These are phyloP conservation scores for Oncorhynchus tshawytscha DNA, from an alignment of 2,113 vertebrate species.

Conservation along the genomic window DNA sequence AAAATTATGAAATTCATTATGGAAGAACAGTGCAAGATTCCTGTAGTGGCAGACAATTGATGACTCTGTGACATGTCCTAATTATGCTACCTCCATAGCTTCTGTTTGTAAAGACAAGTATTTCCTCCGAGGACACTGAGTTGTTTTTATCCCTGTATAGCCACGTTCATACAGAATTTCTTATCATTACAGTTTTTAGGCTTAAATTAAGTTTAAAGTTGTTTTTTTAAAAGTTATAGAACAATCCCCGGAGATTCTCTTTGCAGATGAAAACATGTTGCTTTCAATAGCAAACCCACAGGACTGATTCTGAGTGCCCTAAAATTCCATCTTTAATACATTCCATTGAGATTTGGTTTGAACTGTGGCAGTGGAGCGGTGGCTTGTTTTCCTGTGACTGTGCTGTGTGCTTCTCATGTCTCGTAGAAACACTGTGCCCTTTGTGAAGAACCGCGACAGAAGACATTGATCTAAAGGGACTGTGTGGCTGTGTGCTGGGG, in stretches of 20 bases:
- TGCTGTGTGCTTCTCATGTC: constrained; percentile 24
- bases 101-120: constrained; percentile 10
- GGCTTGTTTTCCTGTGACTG: constrained; percentile 54
- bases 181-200: constrained; percentile 16
- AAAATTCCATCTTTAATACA: constrained; percentile 58
- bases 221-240: constrained; percentile 46
- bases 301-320: constrained; percentile 21
- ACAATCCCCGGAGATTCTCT: constrained; percentile 44
- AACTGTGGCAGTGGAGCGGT: constrained; percentile 25
- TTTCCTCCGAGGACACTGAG: background rate
- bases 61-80: background rate
- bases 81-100: background rate
- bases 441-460: constrained; percentile 63
- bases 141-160: constrained; percentile 31
- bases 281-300: constrained; percentile 39
- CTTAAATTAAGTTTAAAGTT: constrained; percentile 29
- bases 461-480: constrained; percentile 57
- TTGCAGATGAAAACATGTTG: constrained; percentile 13
- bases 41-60: background rate
- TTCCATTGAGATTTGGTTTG: constrained; percentile 61
- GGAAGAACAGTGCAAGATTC: constrained; percentile 9
- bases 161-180: constrained; percentile 4
- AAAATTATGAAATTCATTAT: background rate
- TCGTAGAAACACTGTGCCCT: constrained; percentile 59
- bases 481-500: constrained; percentile 22